These are phyloP conservation scores for Chlamydotis undulata DNA, from an alignment of 2,113 vertebrate genomes.

Conservation along the genomic window DNA sequence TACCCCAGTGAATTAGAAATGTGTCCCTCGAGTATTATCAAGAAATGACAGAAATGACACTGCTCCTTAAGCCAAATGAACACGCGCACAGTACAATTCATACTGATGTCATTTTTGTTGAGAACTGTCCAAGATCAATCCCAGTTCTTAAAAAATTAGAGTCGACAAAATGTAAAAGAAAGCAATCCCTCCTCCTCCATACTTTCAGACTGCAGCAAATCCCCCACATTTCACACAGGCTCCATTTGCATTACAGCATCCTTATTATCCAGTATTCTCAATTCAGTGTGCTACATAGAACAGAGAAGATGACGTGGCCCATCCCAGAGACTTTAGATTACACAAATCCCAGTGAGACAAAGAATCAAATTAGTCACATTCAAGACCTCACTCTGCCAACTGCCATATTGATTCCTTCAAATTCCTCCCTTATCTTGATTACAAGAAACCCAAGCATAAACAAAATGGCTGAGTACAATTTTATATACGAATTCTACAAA, in stretches of 20 bases:
- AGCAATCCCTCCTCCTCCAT: background rate
- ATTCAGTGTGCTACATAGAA: background rate
- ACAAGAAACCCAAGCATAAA: background rate
- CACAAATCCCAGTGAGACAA: background rate
- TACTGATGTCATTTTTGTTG: background rate
- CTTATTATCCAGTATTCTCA: background rate
- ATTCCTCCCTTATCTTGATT: background rate
- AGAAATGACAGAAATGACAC: background rate
- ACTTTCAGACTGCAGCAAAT: background rate
- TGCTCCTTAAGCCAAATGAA: no score
- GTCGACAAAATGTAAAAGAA: no score
- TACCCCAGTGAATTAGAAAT: background rate
- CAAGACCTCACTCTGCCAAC: background rate
- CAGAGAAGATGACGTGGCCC: background rate
- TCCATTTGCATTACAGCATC: background rate
- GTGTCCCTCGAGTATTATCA: background rate
- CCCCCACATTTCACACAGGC: background rate
- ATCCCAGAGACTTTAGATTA: background rate
- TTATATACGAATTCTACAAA: background rate
- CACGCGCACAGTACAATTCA: background rate
- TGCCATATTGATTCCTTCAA: background rate
- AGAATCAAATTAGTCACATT: background rate
- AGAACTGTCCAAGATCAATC: background rate
- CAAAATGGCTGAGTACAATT: background rate
- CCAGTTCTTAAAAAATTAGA: background rate